Evolutionary conservation across 1,140 invertebrate species (phyloP), one percentile per base, ranked within the genome.

Genomic region (Drosophila simulans): DNA sequence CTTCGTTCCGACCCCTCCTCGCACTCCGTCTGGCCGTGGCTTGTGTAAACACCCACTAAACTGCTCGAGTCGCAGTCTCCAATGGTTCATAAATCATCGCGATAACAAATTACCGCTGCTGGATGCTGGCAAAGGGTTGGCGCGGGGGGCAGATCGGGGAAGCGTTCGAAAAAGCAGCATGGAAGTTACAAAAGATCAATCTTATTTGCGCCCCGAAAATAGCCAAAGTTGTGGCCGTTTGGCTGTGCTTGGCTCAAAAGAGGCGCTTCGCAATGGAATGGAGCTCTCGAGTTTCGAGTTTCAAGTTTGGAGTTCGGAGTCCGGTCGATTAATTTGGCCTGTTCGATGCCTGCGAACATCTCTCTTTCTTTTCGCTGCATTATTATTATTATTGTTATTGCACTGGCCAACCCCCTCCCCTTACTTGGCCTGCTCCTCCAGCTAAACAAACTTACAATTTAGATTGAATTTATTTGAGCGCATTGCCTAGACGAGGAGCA

Each of bases 381-480:
- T 72, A 59, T 65, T 77, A 51, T 76, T 83, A 60, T 75, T 76
- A 57, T 70, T 80, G 75, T 57, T 84, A 69, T 80, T 71, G 60
- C 54, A 66, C 45, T 51, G 58, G 40, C 48, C 4, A 2, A 4
- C 3, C 8, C 25, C 13, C 46, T 4, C 55, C 46, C 42, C 40
- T 49, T 37, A 37, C 55, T 25, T 17, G 15, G 20, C 48, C 70
- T 46, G 58, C 69, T 75, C 72, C 72, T 75, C 39, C 52, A 68
- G 76, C 88, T 77, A 90, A 90, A 90, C 88, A 90, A 90, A 90
- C 88, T 90, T 90, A 84, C 88, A 90, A 90, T 91, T 90, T 90
- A 90, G 88, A 90, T 90, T 90, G 88, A 90, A 90, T 90, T 90
- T 91, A 90, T 90, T 90, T 86, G 80, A 80, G 77, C 79, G 88